These are phyloP conservation scores for Sitophilus oryzae DNA, from an alignment of 1,140 invertebrate genomes.

Conservation along the genomic window DNA sequence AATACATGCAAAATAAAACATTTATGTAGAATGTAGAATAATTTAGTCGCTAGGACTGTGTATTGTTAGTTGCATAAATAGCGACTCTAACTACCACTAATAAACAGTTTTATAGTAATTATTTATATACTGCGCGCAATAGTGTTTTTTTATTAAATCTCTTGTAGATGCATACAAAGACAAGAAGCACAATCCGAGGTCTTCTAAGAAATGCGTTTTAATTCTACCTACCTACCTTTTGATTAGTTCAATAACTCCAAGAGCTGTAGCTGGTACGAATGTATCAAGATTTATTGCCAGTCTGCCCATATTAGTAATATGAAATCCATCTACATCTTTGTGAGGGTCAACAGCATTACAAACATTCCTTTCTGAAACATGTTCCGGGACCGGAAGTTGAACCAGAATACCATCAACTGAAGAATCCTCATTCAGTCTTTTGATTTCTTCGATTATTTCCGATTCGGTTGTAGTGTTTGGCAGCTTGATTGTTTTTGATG, in stretches of 20 bases:
- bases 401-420: slow-evolving; percentile 78
- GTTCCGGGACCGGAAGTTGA: slow-evolving; percentile 73
- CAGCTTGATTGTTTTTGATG: slow-evolving; percentile 45
- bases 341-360: slow-evolving; percentile 71
- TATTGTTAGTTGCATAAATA: no score
- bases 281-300: slow-evolving; percentile 65
- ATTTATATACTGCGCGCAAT: no score
- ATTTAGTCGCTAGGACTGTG: no score
- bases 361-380: slow-evolving; percentile 67
- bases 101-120: no score
- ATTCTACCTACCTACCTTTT: no score
- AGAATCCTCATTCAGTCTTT: slow-evolving; percentile 62
- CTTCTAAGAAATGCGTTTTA: no score
- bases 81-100: no score
- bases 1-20: no score
- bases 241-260: slow-evolving; percentile 75
- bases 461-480: slow-evolving; percentile 52
- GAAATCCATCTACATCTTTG: slow-evolving; percentile 92
- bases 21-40: no score
- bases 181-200: no score
- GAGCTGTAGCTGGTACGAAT: slow-evolving; percentile 80
- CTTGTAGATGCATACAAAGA: no score
- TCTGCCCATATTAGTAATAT: slow-evolving; percentile 71
- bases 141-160: no score
- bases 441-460: slow-evolving; percentile 60